A percentile compares a stretch with the other conserved stretches of the same genome.
phyloP scores from a whole-genome alignment of 2,888 invertebrate genomes.

The Drosophila planitibia region DNA sequence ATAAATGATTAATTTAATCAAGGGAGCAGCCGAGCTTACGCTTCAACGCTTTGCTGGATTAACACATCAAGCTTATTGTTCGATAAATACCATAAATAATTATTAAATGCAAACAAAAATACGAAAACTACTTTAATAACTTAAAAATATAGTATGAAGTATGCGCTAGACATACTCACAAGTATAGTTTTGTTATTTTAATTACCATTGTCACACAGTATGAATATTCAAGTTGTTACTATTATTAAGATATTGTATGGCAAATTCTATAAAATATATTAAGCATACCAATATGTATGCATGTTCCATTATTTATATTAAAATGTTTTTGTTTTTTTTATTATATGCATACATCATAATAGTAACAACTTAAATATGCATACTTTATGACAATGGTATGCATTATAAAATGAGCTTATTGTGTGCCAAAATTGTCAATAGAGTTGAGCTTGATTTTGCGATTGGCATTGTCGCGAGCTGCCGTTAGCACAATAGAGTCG shows the following conservation, averaged over 20 bases:
- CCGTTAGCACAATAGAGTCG: constrained; percentile 40
- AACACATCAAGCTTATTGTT: constrained; percentile 58
- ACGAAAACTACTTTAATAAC: background rate
- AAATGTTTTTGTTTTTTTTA: constrained; percentile 2
- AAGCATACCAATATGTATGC: background rate
- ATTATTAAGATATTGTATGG: background rate
- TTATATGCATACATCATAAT: constrained; percentile 6
- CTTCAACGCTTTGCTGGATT: constrained; percentile 63
- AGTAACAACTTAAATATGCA: constrained; percentile 10
- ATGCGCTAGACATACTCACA: background rate
- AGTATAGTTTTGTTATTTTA: background rate
- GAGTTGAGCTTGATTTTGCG: constrained; percentile 14
- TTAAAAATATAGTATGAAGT: background rate
- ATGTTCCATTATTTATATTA: background rate
- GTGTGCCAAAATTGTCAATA: constrained; percentile 33
- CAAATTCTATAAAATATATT: background rate
- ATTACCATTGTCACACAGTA: background rate
- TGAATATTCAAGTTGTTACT: background rate
- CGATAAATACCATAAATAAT: constrained; percentile 59
- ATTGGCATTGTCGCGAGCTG: constrained; percentile 36
- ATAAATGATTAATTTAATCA: constrained; percentile 74
- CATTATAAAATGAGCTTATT: constrained; percentile 31
- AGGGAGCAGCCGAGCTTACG: constrained; percentile 38
- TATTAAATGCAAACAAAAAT: constrained; percentile 23
- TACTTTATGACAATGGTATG: constrained; percentile 5